Evolutionary conservation across 2,113 vertebrate genomes (phyloP), one percentile per base, ranked within the genome.

Genomic region (Sander lucioperca): DNA sequence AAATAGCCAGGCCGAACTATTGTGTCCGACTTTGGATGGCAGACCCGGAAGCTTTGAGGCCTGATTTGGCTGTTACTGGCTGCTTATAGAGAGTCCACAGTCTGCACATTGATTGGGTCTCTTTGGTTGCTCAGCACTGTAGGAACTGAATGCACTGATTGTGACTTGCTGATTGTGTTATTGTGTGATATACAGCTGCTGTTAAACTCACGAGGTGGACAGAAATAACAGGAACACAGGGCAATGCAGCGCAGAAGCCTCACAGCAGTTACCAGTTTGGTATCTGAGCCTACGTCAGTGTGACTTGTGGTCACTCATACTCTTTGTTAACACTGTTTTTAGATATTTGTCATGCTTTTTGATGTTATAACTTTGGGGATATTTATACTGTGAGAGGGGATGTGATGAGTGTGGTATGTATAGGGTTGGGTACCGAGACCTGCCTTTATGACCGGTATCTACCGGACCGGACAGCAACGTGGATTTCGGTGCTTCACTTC

Each of bases 131-230:
- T 68, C 30, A 58, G 70, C 62, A 18, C 64, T 59, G 64, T 53
- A 45, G 19, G 74, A 57, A 18, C 30, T 68, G 73, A 77, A 67
- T 57, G 54, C 74, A 30, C 27, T 16, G 27, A 59, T 51, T 79
- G 72, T 63, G 43, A 77, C 30, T 64, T 27, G 48, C 66, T 77
- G 66, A 76, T 83, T 83, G 80, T 79, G 47, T 43, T 43, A 47
- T 53, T 56, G 66, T 33, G 23, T n/a, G 36, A 54, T 23, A 68
- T 62, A 66, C 80, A 62, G 68, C 73, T 64, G 68, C 73, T 48
- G 50, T 48, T 19, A 19, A 30, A 45, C 68, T 47, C 23, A 63
- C 3, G 4, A 21, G 16, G 43, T 51, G 50, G 47, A 36, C 5
- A 11, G 9, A 23, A 57, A 48, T 19, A 53, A 65, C 30, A 58